Evolutionary conservation across 2,888 invertebrate genomes (phyloP), one percentile per base, ranked within the genome.

Genomic region (Mythimna loreyi): DNA sequence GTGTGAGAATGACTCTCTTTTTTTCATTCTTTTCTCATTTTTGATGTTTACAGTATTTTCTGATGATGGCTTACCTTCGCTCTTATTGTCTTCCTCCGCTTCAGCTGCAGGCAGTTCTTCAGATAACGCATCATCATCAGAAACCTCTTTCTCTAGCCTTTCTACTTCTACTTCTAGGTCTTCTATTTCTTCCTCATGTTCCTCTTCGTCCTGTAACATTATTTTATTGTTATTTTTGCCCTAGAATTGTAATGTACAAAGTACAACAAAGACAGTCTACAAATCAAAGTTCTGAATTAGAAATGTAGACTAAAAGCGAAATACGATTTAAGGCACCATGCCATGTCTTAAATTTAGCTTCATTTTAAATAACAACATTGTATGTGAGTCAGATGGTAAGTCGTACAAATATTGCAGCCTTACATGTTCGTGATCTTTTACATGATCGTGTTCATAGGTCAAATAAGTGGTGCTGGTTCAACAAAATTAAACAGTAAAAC

Each of bases 121-220:
- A 0, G 90, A 91, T 25, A 88, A 82, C 2, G 90, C 91, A 33
- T 88, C 90, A 40, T 93, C 92, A 63, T 95, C 94, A 21, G 91
- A 89, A 16, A 90, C 81, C 75, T 94, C 95, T 30, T 87, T 87
- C 73, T 94, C 94, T 50, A 94, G 90, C 49, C 92, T 95, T 77
- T 96, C 96, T 64, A 96, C 91, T 86, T 93, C 94, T 52, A 92
- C 91, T 50, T 89, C 92, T 19, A 87, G 81, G 53, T 93, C 89
- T 57, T 89, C 92, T 23, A 92, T 85, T 60, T 88, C 87, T 56
- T 90, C 87, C 7, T 91, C 91, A 47, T 93, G 91, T 65, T 92
- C 92, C 85, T 93, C 78, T 57, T 78, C 78, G 9, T 78, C 81
- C 81, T 81, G 52, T 49, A 71, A 78, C 5, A 55, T 67, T 70